Percentiles rank a stretch among this genome's conserved stretches.
Conservation (phyloP, 2,888 invertebrate genomes). For the Hydrotaea diabolus region DNA sequence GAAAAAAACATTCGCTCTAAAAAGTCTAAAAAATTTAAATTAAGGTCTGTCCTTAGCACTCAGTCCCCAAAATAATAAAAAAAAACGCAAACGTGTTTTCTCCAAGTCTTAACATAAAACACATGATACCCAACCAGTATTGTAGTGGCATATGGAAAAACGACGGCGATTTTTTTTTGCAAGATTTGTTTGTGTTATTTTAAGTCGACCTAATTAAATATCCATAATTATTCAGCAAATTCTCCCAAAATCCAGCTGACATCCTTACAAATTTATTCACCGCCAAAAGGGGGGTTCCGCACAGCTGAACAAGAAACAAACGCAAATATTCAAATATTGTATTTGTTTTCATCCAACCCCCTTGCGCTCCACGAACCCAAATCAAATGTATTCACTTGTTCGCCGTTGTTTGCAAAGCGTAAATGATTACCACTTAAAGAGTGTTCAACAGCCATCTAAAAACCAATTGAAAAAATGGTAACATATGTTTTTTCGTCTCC, state of each 20-base stretch:
- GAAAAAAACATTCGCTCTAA: too few species aligned
- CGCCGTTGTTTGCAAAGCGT: constrained; percentile 74
- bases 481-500: constrained; percentile 70
- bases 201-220: constrained; percentile 46
- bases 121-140: constrained; percentile 6
- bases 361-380: not conserved
- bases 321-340: constrained; percentile 4
- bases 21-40: too few species aligned
- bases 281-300: not conserved
- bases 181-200: not conserved
- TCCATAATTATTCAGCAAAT: constrained; percentile 24
- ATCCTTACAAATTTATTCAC: not conserved
- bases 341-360: not conserved
- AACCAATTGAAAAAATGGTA: constrained; percentile 77
- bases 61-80: too few species aligned
- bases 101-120: not conserved
- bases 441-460: constrained; percentile 80
- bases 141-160: not conserved
- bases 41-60: too few species aligned
- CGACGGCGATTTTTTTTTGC: not conserved
- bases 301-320: not conserved
- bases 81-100: too few species aligned
- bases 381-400: constrained; percentile 32
- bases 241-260: not conserved
- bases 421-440: constrained; percentile 81